phyloP scores from a whole-genome alignment of 2,113 vertebrate species.

The Daphoenositta chrysoptera region DNA sequence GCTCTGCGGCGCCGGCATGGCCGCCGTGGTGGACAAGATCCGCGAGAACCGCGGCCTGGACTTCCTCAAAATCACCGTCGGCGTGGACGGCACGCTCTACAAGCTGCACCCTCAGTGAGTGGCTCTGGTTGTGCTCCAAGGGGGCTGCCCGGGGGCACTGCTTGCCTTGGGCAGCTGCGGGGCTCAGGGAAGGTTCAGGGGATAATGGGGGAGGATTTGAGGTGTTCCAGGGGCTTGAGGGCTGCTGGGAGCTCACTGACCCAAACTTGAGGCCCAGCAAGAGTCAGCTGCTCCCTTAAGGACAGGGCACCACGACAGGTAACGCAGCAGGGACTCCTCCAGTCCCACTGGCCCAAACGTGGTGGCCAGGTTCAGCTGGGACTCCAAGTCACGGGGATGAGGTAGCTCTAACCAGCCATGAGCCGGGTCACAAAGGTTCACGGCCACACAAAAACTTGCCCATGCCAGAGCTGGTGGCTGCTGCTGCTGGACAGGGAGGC shows the following conservation, averaged over 20 bases:
- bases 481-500: rapidly evolving
- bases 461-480: not conserved
- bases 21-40: conserved; percentile 93
- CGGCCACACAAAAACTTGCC: rapidly evolving
- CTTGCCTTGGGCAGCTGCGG: rapidly evolving
- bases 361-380: no score
- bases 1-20: conserved; percentile 90
- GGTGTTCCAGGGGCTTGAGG: not conserved
- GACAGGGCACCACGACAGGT: not conserved
- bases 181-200: not conserved
- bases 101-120: conserved; percentile 97
- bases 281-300: not conserved
- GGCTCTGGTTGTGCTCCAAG: not conserved
- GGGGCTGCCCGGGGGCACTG: not conserved
- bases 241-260: not conserved
- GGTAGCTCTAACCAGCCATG: not conserved
- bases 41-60: conserved; percentile 87
- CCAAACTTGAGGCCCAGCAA: not conserved
- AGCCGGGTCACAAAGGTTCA: rapidly evolving
- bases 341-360: no score
- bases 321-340: rapidly evolving
- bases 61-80: conserved; percentile 84
- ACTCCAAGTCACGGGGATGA: not conserved
- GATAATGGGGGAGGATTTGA: not conserved
- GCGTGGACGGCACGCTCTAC: conserved; percentile 94